A percentile compares a stretch with the other conserved stretches of the same genome.
These are phyloP conservation scores for Saccostrea cuccullata DNA, from an alignment of 1,140 invertebrate genomes.

Conservation along the genomic window DNA sequence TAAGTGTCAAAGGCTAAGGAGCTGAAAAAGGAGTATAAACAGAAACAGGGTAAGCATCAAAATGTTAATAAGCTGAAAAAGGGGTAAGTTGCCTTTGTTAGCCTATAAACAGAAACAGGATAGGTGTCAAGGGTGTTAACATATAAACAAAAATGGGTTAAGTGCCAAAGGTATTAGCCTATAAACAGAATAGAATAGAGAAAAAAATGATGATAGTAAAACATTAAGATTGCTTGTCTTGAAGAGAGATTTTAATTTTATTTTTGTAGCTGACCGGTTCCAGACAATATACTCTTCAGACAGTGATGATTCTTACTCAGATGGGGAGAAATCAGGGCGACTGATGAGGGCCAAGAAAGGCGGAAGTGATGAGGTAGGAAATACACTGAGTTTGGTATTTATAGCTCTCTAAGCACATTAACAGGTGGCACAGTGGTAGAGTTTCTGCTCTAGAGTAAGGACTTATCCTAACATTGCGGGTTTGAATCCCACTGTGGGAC, in stretches of 20 bases:
- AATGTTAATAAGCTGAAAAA: neutral
- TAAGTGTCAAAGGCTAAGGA: neutral
- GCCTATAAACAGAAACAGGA: neutral
- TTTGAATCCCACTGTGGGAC: too few relatives aligned
- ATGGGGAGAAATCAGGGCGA: constrained; percentile 88
- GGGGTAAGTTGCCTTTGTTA: neutral
- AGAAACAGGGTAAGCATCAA: neutral
- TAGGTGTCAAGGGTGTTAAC: neutral
- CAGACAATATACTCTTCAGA: constrained; percentile 87
- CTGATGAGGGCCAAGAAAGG: constrained; percentile 87
- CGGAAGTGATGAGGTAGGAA: constrained; percentile 86
- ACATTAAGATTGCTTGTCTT: too few relatives aligned
- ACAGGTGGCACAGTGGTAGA: too few relatives aligned
- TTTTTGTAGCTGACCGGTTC: constrained; percentile 67
- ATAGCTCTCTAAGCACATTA: too few relatives aligned
- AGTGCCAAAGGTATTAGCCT: neutral
- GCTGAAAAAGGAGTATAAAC: neutral
- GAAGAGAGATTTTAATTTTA: neutral
- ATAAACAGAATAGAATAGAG: too few relatives aligned
- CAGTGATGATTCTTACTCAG: constrained; percentile 91
- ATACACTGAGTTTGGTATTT: neutral
- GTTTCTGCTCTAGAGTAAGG: too few relatives aligned
- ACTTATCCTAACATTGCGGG: too few relatives aligned
- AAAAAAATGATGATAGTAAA: too few relatives aligned
- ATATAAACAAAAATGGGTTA: neutral